Conservation (phyloP, 2,888 invertebrate species). For the Cantharis rustica region DNA sequence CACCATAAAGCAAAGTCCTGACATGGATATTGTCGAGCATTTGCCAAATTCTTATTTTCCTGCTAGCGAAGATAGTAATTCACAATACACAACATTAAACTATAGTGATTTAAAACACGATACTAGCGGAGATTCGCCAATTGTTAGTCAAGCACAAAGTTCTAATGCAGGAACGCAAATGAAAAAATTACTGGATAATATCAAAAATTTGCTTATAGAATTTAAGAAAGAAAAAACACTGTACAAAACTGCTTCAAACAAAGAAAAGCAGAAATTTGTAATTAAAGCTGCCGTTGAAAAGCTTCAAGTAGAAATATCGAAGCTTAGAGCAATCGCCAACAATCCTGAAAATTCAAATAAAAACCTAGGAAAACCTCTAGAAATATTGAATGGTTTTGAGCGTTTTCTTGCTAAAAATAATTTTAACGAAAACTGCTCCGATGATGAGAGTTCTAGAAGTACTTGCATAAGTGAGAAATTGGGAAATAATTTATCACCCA, state of each 20-base stretch:
- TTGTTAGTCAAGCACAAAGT: neutral
- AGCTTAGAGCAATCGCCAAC: neutral
- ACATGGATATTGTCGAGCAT: neutral
- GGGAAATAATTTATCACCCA: neutral
- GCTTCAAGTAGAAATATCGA: neutral
- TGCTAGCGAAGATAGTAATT: neutral
- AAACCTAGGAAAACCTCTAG: neutral
- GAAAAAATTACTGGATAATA: neutral
- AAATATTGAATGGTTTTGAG: neutral
- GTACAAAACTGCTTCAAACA: neutral
- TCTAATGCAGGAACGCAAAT: neutral
- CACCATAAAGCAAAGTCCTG: neutral
- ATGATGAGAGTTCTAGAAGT: neutral
- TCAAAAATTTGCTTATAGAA: neutral
- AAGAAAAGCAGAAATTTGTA: neutral
- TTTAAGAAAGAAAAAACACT: neutral
- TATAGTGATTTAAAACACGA: neutral
- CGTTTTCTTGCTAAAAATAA: neutral
- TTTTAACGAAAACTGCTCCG: neutral
- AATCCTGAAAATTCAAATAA: neutral
- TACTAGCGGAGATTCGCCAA: neutral
- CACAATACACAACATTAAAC: neutral
- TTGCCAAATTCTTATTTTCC: neutral
- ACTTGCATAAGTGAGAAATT: no score
- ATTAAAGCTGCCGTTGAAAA: neutral